Evolutionary conservation across 2,113 vertebrate genomes (phyloP), one percentile per base, ranked within the genome.

Genomic region (Callocephalon fimbriatum): DNA sequence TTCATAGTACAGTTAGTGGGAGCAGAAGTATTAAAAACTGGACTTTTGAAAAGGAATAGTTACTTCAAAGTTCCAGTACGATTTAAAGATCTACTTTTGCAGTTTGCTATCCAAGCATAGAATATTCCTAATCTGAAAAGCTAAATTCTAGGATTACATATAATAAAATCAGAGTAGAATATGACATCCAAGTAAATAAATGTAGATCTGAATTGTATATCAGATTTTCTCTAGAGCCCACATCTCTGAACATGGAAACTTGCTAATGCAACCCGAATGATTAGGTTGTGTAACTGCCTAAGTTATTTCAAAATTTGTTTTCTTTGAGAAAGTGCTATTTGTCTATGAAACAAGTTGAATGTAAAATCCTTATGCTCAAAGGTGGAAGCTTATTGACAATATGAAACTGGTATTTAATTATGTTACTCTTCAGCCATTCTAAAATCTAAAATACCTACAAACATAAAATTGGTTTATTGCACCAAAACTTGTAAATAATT

Each of bases 281-380:
- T 77, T 77, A 80, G 40, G 25, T 70, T 88, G 42, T 74, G 44
- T 81, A 90, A 53, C 47, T 89, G 20, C 17, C 29, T 50, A 53
- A 54, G 38, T 94, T 91, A 71, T 67, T 88, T 81, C 47, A 63
- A 54, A 78, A 67, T 78, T 38, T 45, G 54, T 92, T 96, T 92
- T 93, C 82, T 92, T 16, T 68, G 50, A 75, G 32, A 38, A 93
- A 72, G 38, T 78, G 15, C 21, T 82, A 35, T 82, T 90, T 90
- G n/a, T 79, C 27, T 63, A 59, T 67, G 32, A 72, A 91, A 59
- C 5, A 32, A 68, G 6, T 35, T 32, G 8, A 51, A 54, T 65
- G 40, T 44, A 90, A 86, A 92, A 76, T 79, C 26, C 20, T 83
- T 83, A 21, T 51, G 37, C 79, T 66, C 29, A 56, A 51, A 42